Evolutionary conservation across 2,888 invertebrate genomes (phyloP).

Genomic region (Brassicogethes aeneus): DNA sequence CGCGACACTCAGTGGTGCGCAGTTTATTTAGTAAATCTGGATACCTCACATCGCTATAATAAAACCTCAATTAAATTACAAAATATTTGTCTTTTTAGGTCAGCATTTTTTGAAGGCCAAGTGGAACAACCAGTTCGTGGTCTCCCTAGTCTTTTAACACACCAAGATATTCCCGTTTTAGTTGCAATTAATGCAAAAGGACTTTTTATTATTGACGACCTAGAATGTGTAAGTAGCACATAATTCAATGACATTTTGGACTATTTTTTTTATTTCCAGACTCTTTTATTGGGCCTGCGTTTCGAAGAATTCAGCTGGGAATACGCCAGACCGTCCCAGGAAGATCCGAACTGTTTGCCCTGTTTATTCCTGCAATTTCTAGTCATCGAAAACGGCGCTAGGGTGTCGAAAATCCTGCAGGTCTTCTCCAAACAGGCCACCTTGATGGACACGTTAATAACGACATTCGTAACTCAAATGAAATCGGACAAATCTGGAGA

Average conservation of each 20-base stretch:
- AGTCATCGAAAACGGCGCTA: conserved; percentile 65
- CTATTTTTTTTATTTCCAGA: conserved; percentile 52
- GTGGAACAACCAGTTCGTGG: conserved; percentile 87
- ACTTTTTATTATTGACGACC: conserved; percentile 77
- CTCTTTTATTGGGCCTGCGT: conserved; percentile 70
- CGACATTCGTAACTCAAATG: conserved; percentile 71
- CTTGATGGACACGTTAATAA: conserved; percentile 81
- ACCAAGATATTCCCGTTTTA: conserved; percentile 79
- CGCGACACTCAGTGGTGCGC: too few relatives aligned
- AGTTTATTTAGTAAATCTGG: too few relatives aligned
- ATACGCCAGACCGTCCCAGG: conserved; percentile 77
- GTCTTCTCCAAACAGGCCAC: conserved; percentile 66
- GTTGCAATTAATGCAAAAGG: conserved; percentile 82
- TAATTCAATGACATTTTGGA: background rate
- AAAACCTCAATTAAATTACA: too few relatives aligned
- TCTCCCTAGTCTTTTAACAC: conserved; percentile 72
- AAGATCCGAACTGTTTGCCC: conserved; percentile 76
- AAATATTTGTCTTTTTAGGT: conserved; percentile 56
- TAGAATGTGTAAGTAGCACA: conserved; percentile 64
- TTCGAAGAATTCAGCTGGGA: conserved; percentile 92
- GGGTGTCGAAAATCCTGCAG: conserved; percentile 73
- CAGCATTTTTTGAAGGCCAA: conserved; percentile 91
- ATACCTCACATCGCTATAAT: too few relatives aligned
- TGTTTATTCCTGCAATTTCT: conserved; percentile 89
- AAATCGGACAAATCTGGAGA: conserved; percentile 43